Evolutionary conservation across 1,140 invertebrate genomes (phyloP).

Genomic region (Dendroctonus valens): DNA sequence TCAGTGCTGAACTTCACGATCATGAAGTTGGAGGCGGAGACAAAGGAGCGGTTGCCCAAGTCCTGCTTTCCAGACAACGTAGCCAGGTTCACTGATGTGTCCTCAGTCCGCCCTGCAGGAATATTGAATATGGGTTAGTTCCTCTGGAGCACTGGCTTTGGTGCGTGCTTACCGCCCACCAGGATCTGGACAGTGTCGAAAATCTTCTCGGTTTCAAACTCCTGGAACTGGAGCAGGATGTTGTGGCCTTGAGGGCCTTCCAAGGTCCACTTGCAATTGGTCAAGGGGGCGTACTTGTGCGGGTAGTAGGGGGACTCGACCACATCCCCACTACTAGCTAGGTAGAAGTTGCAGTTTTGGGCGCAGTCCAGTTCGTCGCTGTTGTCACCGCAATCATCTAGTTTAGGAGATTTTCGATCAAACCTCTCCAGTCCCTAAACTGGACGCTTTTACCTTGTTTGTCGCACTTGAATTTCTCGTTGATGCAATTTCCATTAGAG

Average conservation of each 20-base stretch:
- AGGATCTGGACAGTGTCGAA: constrained; percentile 95
- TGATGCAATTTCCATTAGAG: constrained; percentile 89
- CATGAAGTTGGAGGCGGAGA: constrained; percentile 97
- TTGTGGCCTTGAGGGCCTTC: constrained; percentile 95
- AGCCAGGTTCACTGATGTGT: constrained; percentile 86
- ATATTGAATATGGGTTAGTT: background rate
- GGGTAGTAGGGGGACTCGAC: constrained; percentile 94
- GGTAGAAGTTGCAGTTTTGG: constrained; percentile 84
- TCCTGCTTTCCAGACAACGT: constrained; percentile 89
- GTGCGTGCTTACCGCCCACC: constrained; percentile 69
- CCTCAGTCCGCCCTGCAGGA: constrained; percentile 70
- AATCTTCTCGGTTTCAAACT: constrained; percentile 95
- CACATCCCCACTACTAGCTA: constrained; percentile 91
- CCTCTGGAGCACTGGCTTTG: background rate
- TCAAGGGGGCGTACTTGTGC: constrained; percentile 83
- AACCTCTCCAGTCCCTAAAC: background rate
- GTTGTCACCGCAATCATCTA: constrained; percentile 86
- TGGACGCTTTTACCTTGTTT: constrained; percentile 58
- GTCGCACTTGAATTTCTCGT: constrained; percentile 85
- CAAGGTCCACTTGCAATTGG: constrained; percentile 95
- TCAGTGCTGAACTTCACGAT: constrained; percentile 96
- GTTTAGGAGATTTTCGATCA: background rate
- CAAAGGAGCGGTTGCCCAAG: constrained; percentile 77
- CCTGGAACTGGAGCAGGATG: constrained; percentile 88
- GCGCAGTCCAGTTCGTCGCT: constrained; percentile 91